Evolutionary conservation across 2,888 invertebrate species (phyloP).

Genomic region (Lasius platythorax): DNA sequence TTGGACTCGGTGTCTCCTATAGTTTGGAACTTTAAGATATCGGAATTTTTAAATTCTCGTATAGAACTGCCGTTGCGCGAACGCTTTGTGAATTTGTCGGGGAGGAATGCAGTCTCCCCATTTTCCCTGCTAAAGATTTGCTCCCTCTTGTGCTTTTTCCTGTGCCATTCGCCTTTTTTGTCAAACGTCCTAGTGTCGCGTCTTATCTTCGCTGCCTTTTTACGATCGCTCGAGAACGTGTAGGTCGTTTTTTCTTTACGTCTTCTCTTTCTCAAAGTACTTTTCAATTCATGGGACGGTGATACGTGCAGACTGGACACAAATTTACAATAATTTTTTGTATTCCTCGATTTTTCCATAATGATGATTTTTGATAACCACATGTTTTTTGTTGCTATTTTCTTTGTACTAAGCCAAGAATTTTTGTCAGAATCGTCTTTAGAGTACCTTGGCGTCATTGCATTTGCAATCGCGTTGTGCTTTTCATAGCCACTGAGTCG

Average conservation of each 20-base stretch:
- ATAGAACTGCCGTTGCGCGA: neutral
- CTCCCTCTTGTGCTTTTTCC: slow-evolving; percentile 4
- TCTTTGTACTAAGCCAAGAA: neutral
- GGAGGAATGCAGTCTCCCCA: neutral
- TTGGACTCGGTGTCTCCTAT: neutral
- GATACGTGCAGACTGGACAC: neutral
- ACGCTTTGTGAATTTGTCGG: slow-evolving; percentile 11
- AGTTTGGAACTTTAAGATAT: neutral
- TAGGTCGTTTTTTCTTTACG: neutral
- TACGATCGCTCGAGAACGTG: neutral
- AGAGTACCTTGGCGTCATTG: slow-evolving; percentile 8
- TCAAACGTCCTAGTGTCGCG: slow-evolving; percentile 2
- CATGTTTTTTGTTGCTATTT: neutral
- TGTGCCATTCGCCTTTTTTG: neutral
- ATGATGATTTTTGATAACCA: neutral
- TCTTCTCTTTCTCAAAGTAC: neutral
- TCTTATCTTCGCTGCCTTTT: slow-evolving; percentile 10
- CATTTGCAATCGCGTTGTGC: slow-evolving; percentile 7
- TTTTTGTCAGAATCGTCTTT: slow-evolving; percentile 9
- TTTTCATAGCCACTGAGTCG: slow-evolving; percentile 29
- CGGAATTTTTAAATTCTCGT: slow-evolving; percentile 15
- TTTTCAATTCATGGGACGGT: neutral
- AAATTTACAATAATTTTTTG: slow-evolving; percentile 8
- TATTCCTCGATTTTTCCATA: neutral
- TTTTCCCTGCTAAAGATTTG: slow-evolving; percentile 20